Percentiles rank a stretch among this genome's conserved stretches.
These are phyloP conservation scores for Melanotaenia parkinsoni DNA, from an alignment of 2,797 vertebrate genomes.

Conservation along the genomic window DNA sequence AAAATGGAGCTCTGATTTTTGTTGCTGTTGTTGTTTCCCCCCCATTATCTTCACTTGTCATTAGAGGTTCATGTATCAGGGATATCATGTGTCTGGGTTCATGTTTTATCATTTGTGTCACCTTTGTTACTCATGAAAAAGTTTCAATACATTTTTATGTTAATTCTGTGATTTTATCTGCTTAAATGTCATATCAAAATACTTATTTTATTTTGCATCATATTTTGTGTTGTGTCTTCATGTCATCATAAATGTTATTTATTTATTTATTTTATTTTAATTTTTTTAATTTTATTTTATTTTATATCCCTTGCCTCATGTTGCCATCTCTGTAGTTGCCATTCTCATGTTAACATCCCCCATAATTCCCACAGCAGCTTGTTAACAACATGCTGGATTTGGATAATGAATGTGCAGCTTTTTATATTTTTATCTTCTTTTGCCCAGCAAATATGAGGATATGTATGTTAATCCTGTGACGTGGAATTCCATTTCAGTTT, in stretches of 20 bases:
- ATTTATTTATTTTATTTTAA: background rate
- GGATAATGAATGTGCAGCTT: conserved; percentile 40
- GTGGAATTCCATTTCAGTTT: conserved; percentile 48
- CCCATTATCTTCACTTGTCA: conserved; percentile 6
- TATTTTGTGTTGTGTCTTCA: conserved; percentile 22
- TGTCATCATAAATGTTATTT: background rate
- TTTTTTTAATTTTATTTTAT: conserved; percentile 22
- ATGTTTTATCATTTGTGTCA: conserved; percentile 28
- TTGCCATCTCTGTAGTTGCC: conserved; percentile 28
- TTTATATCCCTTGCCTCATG: conserved; percentile 18
- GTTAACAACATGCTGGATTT: conserved; percentile 39
- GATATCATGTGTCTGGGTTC: conserved; percentile 13
- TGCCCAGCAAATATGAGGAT: conserved; percentile 32
- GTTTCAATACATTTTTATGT: conserved; percentile 23
- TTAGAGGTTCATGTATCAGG: background rate
- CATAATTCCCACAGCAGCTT: conserved; percentile 32
- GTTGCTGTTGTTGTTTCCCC: conserved; percentile 21
- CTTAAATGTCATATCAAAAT: conserved; percentile 7
- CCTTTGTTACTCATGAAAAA: conserved; percentile 35
- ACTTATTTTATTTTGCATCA: conserved; percentile 36
- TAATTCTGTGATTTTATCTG: conserved; percentile 30
- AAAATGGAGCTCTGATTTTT: background rate
- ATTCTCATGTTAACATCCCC: conserved; percentile 23
- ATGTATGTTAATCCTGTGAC: conserved; percentile 57
- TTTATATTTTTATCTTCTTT: conserved; percentile 48